These are phyloP conservation scores for Antigone vipio DNA, from an alignment of 2,113 vertebrate genomes.

Conservation along the genomic window DNA sequence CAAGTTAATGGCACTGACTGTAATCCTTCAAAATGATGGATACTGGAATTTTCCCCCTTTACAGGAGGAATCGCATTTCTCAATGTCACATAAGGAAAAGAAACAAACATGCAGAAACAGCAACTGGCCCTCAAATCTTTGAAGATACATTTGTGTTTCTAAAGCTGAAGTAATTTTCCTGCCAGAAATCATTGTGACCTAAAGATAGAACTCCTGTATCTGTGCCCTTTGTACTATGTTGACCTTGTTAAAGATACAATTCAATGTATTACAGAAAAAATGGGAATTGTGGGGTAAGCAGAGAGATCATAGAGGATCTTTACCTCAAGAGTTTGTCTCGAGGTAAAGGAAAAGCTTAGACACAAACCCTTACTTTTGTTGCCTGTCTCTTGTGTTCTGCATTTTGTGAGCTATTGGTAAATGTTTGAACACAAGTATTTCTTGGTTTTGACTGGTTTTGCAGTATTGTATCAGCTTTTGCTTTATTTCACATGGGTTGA, in stretches of 20 bases:
- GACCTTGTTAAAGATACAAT: neutral
- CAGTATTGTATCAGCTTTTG: neutral
- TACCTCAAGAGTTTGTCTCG: neutral
- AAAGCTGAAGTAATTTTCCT: conserved; percentile 41
- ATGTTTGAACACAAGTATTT: neutral
- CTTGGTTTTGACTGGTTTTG: neutral
- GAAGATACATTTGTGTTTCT: conserved; percentile 22
- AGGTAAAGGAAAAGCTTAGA: neutral
- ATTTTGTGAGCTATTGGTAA: neutral
- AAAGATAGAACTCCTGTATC: neutral
- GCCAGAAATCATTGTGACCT: conserved; percentile 21
- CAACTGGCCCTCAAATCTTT: conserved; percentile 32
- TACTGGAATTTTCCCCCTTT: conserved; percentile 27
- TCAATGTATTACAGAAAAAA: neutral
- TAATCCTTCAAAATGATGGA: conserved; percentile 60
- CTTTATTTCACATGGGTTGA: neutral
- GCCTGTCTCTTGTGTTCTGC: neutral
- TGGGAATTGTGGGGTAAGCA: neutral
- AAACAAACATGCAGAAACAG: conserved; percentile 51
- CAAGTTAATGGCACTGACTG: conserved; percentile 13
- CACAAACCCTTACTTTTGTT: neutral
- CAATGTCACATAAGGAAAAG: conserved; percentile 43
- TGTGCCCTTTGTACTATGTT: neutral
- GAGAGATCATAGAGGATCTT: neutral
- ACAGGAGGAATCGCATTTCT: conserved; percentile 45